phyloP scores from a whole-genome alignment of 2,797 vertebrate species.

The Choloepus didactylus region DNA sequence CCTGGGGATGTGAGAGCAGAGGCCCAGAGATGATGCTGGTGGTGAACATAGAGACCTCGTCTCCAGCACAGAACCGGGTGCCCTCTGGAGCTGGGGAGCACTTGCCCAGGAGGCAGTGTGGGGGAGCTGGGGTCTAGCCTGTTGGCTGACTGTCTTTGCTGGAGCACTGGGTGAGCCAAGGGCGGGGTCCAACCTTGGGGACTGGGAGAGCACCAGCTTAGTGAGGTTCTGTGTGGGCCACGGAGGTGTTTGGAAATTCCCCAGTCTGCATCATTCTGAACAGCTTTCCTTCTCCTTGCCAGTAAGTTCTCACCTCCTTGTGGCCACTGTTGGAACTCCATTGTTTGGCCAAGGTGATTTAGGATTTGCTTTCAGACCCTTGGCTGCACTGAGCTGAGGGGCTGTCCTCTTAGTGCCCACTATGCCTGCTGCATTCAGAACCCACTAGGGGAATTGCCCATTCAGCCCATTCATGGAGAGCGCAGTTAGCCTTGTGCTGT shows the following conservation, averaged over 20 bases:
- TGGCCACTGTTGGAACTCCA: neutral
- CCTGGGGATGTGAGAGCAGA: neutral
- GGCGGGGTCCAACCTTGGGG: neutral
- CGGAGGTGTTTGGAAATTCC: neutral
- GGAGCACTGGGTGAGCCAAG: neutral
- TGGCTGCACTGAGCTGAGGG: fast-evolving
- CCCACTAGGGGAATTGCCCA: neutral
- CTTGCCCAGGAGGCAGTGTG: neutral
- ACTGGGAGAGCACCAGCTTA: neutral
- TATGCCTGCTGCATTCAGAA: neutral
- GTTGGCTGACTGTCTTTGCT: no score
- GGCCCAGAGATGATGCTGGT: neutral
- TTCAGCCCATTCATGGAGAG: fast-evolving
- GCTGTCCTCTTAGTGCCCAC: fast-evolving
- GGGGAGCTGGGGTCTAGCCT: neutral
- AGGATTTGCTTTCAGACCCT: neutral
- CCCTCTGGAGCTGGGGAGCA: neutral
- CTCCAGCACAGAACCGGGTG: neutral
- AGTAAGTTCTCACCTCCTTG: no score
- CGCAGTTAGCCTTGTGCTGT: no score
- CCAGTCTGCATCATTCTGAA: neutral
- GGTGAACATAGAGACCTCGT: neutral
- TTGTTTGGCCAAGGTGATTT: neutral
- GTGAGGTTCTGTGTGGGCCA: neutral
- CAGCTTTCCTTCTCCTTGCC: neutral